A percentile compares a stretch with the other conserved stretches of the same genome.
These are phyloP conservation scores for Alexandromys fortis DNA, from an alignment of 2,113 vertebrate genomes.

Conservation along the genomic window DNA sequence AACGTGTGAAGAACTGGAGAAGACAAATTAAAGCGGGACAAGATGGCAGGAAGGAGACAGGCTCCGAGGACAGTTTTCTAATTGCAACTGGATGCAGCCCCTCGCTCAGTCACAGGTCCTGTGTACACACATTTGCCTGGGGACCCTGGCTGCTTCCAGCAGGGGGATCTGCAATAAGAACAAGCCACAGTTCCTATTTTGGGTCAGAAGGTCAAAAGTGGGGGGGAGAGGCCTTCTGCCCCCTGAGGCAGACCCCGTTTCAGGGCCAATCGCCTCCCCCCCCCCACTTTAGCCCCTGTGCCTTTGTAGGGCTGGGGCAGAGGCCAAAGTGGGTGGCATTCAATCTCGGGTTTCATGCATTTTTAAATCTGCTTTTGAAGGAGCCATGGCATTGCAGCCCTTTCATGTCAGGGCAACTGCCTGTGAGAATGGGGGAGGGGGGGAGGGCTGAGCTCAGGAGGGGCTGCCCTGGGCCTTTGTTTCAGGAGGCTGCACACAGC, in stretches of 20 bases:
- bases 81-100: fast-evolving
- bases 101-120: fast-evolving
- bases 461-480: neutral
- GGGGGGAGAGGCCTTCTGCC: neutral
- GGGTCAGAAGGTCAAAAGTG: neutral
- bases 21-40: neutral
- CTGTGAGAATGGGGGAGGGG: neutral
- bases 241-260: neutral
- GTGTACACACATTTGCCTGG: fast-evolving
- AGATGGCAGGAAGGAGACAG: neutral
- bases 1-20: neutral
- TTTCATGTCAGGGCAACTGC: slow-evolving; percentile 12
- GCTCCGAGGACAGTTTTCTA: neutral
- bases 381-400: neutral
- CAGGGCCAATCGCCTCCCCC: neutral
- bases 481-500: neutral
- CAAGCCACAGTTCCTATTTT: neutral
- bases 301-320: neutral
- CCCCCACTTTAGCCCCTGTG: neutral
- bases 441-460: neutral
- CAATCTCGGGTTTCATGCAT: neutral
- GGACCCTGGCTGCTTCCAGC: neutral
- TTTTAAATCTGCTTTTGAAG: slow-evolving; percentile 20
- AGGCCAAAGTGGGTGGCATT: neutral
- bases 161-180: neutral